Evolutionary conservation across 2,797 vertebrate genomes (phyloP), one percentile per base, ranked within the genome.

Genomic region (Labroides dimidiatus): DNA sequence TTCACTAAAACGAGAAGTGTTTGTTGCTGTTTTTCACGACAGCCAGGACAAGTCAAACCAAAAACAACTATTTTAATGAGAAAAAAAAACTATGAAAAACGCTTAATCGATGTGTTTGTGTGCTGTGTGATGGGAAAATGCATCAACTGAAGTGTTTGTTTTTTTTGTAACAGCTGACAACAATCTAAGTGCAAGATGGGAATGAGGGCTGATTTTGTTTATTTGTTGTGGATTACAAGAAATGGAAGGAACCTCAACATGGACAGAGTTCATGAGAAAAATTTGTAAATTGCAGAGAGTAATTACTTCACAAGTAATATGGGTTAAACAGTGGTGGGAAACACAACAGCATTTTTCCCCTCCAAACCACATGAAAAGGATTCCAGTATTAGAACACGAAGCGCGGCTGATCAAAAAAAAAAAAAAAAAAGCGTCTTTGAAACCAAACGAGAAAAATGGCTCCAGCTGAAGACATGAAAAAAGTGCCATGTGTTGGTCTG

Each of bases 321-420:
- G 62, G 68, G 74, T 75, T 84, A 72, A 85, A 87, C 65, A 76
- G 66, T 36, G 39, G 61, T 68, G 75, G 67, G 70, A 79, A 89
- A 84, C 64, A 72, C 70, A 82, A 74, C 74, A 71, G 68, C 44
- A 33, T 24, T 49, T 72, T 69, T 72, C 30, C n/a, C 12, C 71
- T 71, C 47, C 36, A 44, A 71, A 82, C 89, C 89, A 90, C 89
- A 87, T 91, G 83, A 89, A 79, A 89, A 64, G 69, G 66, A 84
- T 89, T 80, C 71, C 68, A 59, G 19, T 60, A 69, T 56, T 64
- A 70, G 39, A 81, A 51, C 45, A 72, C 66, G 81, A 54, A 85
- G 59, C 71, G 5, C 57, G 7, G 54, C 70, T 83, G 85, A 86
- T 84, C 39, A 59, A 87, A 65, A 89, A 27, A 27, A 27, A 27